Percentiles rank a stretch among this genome's conserved stretches.
These are phyloP conservation scores for Drosophila varians DNA, from an alignment of 1,140 invertebrate species.

Conservation along the genomic window DNA sequence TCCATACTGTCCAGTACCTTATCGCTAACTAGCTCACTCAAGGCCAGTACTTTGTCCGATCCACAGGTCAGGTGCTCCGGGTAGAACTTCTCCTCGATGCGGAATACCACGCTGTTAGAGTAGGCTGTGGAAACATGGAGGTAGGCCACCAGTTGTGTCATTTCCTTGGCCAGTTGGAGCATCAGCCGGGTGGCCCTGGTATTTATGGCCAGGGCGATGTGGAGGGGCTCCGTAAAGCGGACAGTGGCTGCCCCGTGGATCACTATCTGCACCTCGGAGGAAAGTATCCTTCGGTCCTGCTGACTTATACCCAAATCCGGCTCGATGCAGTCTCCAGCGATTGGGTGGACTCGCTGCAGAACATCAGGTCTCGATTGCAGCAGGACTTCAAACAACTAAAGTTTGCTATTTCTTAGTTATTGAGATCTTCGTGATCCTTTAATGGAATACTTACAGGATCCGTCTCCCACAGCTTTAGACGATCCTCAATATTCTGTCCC, in stretches of 20 bases:
- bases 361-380: constrained; percentile 6
- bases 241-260: constrained; percentile 95
- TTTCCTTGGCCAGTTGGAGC: constrained; percentile 86
- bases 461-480: constrained; percentile 87
- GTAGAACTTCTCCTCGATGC: constrained; percentile 90
- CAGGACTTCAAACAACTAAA: constrained; percentile 37
- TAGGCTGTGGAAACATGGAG: constrained; percentile 91
- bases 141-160: constrained; percentile 87
- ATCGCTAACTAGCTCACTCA: constrained; percentile 84
- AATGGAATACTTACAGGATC: constrained; percentile 77
- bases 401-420: background rate
- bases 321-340: constrained; percentile 85
- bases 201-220: constrained; percentile 86
- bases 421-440: too few relatives aligned
- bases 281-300: constrained; percentile 83
- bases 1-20: constrained; percentile 87
- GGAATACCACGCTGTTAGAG: constrained; percentile 86
- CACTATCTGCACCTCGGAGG: constrained; percentile 86
- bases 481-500: constrained; percentile 87
- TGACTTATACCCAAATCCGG: constrained; percentile 88
- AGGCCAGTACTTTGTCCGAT: constrained; percentile 86
- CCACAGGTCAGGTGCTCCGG: constrained; percentile 85
- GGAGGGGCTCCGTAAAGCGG: constrained; percentile 91
- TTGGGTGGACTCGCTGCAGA: constrained; percentile 58
- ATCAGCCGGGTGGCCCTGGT: constrained; percentile 85